Percentiles rank a stretch among this genome's conserved stretches.
Conservation (phyloP, 2,888 invertebrate species). For the Lycia hirtaria region DNA sequence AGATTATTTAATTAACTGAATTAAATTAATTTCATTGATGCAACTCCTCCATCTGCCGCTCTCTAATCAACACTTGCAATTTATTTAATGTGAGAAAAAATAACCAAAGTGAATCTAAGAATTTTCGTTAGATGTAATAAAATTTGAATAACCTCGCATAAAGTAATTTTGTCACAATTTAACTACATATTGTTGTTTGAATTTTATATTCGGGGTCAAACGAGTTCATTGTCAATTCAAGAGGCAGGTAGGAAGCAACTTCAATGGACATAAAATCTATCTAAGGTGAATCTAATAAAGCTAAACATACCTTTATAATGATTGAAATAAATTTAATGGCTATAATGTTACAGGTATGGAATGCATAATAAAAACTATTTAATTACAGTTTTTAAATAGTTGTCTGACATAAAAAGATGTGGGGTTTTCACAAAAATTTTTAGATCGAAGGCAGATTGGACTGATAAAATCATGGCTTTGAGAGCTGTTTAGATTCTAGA, state of each 20-base stretch:
- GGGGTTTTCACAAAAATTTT: background rate
- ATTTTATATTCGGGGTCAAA: conserved; percentile 19
- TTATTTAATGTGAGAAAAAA: conserved; percentile 37
- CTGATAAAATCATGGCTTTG: too few relatives aligned
- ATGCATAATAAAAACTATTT: background rate
- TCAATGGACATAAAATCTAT: conserved; percentile 1
- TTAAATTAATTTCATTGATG: too few relatives aligned
- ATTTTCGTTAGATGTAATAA: conserved; percentile 23
- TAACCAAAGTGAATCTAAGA: conserved; percentile 12
- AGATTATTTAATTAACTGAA: too few relatives aligned
- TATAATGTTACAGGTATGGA: background rate
- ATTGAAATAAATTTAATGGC: background rate
- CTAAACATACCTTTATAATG: background rate
- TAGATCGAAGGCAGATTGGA: too few relatives aligned
- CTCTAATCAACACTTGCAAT: conserved; percentile 1
- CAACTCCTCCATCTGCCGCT: background rate
- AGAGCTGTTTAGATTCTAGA: too few relatives aligned
- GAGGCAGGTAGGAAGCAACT: conserved; percentile 4
- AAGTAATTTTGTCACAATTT: conserved; percentile 13
- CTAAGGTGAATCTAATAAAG: background rate
- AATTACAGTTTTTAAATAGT: background rate
- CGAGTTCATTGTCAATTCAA: conserved; percentile 20
- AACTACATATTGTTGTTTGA: conserved; percentile 4
- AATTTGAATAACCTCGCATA: conserved; percentile 31
- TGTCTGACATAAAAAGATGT: background rate